Evolutionary conservation across 1,140 invertebrate genomes (phyloP).

Genomic region (Diorhabda sublineata): DNA sequence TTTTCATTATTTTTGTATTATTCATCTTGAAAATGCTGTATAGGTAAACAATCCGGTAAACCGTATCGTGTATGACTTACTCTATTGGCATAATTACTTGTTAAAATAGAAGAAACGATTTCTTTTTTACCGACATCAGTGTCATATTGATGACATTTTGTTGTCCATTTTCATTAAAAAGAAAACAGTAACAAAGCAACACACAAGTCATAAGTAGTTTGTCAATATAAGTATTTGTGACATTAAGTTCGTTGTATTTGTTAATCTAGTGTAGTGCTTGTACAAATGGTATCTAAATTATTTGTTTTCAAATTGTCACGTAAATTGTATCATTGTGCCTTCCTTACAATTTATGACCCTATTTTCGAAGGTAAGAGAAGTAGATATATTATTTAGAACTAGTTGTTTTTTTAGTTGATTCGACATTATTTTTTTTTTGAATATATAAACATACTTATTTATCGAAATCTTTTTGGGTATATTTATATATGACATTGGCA

Average conservation of each 20-base stretch:
- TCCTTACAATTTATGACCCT: conserved; percentile 37
- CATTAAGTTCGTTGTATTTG: conserved; percentile 21
- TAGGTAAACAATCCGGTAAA: too few species aligned
- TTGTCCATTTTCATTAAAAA: conserved; percentile 5
- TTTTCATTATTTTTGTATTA: too few species aligned
- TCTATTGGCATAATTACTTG: too few species aligned
- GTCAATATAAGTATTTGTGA: conserved; percentile 33
- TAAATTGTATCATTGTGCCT: conserved; percentile 38
- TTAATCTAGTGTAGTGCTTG: conserved; percentile 1
- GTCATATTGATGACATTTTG: background rate
- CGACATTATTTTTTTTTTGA: conserved; percentile 6
- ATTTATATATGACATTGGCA: conserved; percentile 31
- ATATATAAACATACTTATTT: background rate
- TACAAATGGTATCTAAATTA: conserved; percentile 47
- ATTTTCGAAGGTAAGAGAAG: conserved; percentile 42
- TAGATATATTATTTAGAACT: conserved; percentile 18
- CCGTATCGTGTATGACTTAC: too few species aligned
- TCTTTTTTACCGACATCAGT: background rate
- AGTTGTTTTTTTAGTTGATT: conserved; percentile 5
- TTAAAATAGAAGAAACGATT: background rate
- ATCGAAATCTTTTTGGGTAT: conserved; percentile 13
- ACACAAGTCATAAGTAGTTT: conserved; percentile 19
- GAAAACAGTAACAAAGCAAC: conserved; percentile 8
- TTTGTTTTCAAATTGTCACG: conserved; percentile 38
- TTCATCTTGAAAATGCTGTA: too few species aligned